phyloP scores from a whole-genome alignment of 2,113 vertebrate genomes.

The Macroglossus sobrinus region DNA sequence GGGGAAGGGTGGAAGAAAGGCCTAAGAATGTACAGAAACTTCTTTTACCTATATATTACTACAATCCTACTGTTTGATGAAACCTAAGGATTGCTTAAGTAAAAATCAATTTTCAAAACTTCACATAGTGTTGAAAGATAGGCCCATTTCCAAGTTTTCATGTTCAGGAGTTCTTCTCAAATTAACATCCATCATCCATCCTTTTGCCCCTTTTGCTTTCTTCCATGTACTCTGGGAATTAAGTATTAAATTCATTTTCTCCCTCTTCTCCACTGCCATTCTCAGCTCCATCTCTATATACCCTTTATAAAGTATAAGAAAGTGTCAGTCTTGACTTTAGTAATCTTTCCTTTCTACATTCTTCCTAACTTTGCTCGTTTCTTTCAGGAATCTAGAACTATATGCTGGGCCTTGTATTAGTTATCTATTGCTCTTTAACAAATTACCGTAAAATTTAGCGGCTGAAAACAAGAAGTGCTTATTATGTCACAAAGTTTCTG shows the following conservation, averaged over 20 bases:
- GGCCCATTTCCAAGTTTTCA: neutral
- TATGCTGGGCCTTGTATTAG: neutral
- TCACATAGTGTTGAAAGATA: neutral
- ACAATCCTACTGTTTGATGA: neutral
- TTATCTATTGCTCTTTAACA: neutral
- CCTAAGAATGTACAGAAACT: neutral
- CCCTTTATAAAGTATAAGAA: neutral
- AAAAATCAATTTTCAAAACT: constrained; percentile 8
- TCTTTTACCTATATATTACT: neutral
- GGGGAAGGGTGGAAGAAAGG: accelerated
- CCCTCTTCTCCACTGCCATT: neutral
- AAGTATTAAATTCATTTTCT: neutral
- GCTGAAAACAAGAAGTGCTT: neutral
- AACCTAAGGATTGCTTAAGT: neutral
- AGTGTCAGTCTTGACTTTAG: neutral
- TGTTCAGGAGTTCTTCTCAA: neutral
- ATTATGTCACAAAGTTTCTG: neutral
- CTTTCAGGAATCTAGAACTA: neutral
- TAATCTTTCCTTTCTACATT: neutral
- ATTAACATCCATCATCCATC: neutral
- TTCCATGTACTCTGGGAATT: neutral
- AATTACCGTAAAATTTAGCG: neutral
- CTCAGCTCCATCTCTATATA: neutral
- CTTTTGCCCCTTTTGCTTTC: neutral
- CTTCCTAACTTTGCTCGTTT: neutral